Percentiles rank a stretch among this genome's conserved stretches.
These are phyloP conservation scores for Leguminivora glycinivorella DNA, from an alignment of 1,140 invertebrate species.

Conservation along the genomic window DNA sequence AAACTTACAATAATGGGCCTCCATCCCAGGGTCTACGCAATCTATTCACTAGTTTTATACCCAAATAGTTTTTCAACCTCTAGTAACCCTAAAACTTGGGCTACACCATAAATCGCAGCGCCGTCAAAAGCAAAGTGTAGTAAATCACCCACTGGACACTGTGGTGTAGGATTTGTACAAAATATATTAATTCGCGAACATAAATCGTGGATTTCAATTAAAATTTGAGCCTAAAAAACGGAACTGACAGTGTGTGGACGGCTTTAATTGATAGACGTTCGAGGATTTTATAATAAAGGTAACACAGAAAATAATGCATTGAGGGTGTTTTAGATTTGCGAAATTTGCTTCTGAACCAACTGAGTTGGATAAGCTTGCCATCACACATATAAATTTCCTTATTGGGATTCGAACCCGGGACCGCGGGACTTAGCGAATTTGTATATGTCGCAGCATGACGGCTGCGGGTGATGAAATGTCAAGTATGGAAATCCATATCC, in stretches of 20 bases:
- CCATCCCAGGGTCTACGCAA: background rate
- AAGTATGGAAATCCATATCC: too few relatives aligned
- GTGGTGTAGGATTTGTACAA: background rate
- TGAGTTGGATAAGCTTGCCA: too few relatives aligned
- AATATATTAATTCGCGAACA: background rate
- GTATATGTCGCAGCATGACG: too few relatives aligned
- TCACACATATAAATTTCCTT: too few relatives aligned
- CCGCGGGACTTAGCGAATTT: too few relatives aligned
- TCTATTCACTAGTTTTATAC: background rate
- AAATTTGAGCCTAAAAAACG: background rate
- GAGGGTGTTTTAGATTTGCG: too few relatives aligned
- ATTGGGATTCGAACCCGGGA: too few relatives aligned
- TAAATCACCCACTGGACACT: slow-evolving; percentile 9
- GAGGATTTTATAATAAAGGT: background rate
- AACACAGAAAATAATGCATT: too few relatives aligned
- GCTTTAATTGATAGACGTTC: background rate
- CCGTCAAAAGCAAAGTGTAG: slow-evolving; percentile 4
- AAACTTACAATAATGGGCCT: background rate
- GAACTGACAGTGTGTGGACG: background rate
- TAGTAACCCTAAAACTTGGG: background rate
- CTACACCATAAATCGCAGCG: background rate
- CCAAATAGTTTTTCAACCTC: background rate
- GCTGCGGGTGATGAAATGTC: too few relatives aligned
- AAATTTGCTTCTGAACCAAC: too few relatives aligned
- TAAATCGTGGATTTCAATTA: slow-evolving; percentile 6